A percentile compares a stretch with the other conserved stretches of the same genome.
Conservation (phyloP, 2,797 vertebrate species). For the Sorex maritimensis region DNA sequence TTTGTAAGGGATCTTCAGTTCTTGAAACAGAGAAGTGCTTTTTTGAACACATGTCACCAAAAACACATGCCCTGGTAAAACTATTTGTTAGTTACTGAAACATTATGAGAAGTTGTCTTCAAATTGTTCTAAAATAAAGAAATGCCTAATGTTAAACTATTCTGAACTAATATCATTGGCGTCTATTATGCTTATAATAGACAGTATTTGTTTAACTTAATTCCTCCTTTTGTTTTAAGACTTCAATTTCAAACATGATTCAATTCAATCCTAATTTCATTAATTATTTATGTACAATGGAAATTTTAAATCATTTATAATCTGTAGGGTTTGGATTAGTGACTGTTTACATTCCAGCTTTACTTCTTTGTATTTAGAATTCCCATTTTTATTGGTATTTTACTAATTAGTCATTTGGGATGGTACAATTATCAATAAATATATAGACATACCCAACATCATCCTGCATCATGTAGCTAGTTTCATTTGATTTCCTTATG, state of each 20-base stretch:
- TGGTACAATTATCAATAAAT: neutral
- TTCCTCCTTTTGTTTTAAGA: too few species aligned
- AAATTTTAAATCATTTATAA: slow-evolving; percentile 46
- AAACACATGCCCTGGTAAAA: neutral
- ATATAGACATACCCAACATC: slow-evolving; percentile 14
- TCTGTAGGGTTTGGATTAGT: neutral
- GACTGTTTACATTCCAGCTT: neutral
- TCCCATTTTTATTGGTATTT: neutral
- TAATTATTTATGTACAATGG: neutral
- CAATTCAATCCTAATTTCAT: neutral
- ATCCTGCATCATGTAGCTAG: neutral
- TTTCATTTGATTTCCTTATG: neutral
- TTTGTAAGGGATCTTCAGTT: neutral
- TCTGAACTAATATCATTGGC: neutral
- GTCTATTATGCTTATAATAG: neutral
- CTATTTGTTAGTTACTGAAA: neutral
- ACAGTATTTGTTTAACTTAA: neutral
- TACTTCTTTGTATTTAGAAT: neutral
- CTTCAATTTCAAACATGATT: too few species aligned
- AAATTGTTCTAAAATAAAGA: slow-evolving; percentile 6
- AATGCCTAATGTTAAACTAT: neutral
- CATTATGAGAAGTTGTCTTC: neutral
- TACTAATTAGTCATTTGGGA: slow-evolving; percentile 12
- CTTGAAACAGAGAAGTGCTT: neutral
- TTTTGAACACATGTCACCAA: neutral